A percentile compares a stretch with the other conserved stretches of the same genome.
phyloP scores from a whole-genome alignment of 2,113 vertebrate genomes.

The Echinops telfairi region DNA sequence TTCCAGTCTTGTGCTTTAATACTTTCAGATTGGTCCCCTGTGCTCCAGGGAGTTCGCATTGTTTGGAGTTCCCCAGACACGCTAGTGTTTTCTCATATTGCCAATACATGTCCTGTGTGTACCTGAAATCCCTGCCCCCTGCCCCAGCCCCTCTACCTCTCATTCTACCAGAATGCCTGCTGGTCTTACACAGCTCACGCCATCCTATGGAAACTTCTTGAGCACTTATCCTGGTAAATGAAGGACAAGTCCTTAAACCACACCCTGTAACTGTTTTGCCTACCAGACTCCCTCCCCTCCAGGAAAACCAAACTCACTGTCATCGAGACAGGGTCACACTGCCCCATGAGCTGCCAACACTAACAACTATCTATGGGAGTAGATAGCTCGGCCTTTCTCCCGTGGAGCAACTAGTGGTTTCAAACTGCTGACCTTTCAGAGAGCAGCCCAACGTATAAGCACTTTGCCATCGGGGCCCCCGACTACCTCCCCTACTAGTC shows the following conservation, averaged over 20 bases:
- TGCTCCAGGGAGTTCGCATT: not conserved
- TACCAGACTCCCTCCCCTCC: not conserved
- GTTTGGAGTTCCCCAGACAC: not conserved
- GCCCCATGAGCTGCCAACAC: no score
- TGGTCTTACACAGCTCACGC: not conserved
- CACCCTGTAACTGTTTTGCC: accelerated
- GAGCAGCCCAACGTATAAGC: no score
- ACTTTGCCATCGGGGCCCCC: no score
- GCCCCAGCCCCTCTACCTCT: not conserved
- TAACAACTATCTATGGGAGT: no score
- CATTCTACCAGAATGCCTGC: not conserved
- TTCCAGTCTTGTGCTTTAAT: not conserved
- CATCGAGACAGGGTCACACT: no score
- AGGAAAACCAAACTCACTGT: no score
- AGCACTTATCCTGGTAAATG: not conserved
- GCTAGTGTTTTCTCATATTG: not conserved
- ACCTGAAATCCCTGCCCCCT: accelerated
- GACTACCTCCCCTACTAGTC: no score
- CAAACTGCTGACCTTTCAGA: no score
- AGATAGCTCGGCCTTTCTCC: no score
- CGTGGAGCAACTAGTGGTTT: no score
- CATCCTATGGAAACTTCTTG: not conserved
- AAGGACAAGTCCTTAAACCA: not conserved
- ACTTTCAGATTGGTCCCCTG: not conserved
- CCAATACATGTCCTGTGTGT: accelerated